phyloP scores from a whole-genome alignment of 2,888 invertebrate genomes.

The Listrodromus nycthemerus region DNA sequence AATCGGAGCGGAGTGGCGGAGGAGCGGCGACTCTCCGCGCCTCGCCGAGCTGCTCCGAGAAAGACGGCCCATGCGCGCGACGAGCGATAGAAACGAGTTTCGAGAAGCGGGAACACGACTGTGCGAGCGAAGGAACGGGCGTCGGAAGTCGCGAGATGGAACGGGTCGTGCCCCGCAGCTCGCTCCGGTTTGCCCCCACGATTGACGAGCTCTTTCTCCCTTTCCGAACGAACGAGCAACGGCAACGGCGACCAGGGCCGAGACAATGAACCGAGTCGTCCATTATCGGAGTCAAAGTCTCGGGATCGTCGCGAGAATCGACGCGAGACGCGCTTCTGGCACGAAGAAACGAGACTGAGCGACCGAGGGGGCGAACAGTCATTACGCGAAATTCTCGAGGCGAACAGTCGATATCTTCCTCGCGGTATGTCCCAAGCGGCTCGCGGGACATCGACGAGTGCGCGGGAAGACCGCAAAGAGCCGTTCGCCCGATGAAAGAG shows the following conservation, averaged over 20 bases:
- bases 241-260: conserved; percentile 46
- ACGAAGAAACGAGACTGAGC: no score
- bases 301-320: conserved; percentile 42
- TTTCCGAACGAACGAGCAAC: conserved; percentile 51
- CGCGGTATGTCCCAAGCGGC: conserved; percentile 39
- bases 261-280: conserved; percentile 69
- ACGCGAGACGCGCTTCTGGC: conserved; percentile 2
- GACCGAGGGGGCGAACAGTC: conserved; percentile 22
- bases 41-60: not conserved
- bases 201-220: conserved; percentile 44
- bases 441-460: conserved; percentile 33
- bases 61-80: conserved; percentile 58
- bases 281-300: conserved; percentile 58
- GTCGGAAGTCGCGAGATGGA: conserved; percentile 65
- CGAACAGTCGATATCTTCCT: conserved; percentile 30
- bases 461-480: conserved; percentile 6
- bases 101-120: conserved; percentile 44
- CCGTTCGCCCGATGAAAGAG: conserved; percentile 51
- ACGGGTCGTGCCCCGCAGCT: conserved; percentile 66
- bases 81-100: conserved; percentile 60
- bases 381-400: conserved; percentile 49
- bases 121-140: conserved; percentile 39
- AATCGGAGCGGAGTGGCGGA: conserved; percentile 44
- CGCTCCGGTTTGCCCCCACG: conserved; percentile 39
- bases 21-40: conserved; percentile 4